Evolutionary conservation across 2,113 vertebrate genomes (phyloP).

Genomic region (Felis chaus): DNA sequence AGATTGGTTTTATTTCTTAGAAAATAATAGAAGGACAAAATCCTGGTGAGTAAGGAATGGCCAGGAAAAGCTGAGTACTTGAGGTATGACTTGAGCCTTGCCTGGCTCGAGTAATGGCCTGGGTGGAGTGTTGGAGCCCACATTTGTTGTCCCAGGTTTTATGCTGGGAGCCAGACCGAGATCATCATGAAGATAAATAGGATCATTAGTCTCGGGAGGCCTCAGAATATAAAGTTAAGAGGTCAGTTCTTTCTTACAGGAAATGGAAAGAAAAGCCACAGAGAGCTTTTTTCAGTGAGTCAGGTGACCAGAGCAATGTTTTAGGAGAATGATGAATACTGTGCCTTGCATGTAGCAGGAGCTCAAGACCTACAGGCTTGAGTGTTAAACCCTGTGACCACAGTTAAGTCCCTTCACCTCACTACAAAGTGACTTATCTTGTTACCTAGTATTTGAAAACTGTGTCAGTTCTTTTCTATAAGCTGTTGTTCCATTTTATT

Average conservation of each 20-base stretch:
- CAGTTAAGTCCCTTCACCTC: background rate
- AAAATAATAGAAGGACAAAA: background rate
- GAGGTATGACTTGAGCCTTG: background rate
- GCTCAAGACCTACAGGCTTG: no score
- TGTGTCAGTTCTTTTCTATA: background rate
- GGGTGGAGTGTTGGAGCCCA: background rate
- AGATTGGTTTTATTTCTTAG: background rate
- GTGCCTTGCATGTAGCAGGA: background rate
- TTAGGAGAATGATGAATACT: background rate
- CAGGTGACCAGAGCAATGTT: background rate
- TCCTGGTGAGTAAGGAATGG: background rate
- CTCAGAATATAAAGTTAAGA: background rate
- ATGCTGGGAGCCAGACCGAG: background rate
- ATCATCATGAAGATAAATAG: background rate
- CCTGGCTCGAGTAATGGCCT: background rate
- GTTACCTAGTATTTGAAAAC: background rate
- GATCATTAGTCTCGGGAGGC: background rate
- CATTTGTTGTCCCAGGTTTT: background rate
- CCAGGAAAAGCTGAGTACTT: background rate
- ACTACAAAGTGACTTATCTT: background rate
- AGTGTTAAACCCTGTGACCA: background rate
- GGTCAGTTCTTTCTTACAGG: background rate
- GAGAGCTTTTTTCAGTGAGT: background rate
- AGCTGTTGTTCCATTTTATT: background rate
- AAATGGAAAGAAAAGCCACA: background rate